Evolutionary conservation across 1,140 invertebrate species (phyloP).

Genomic region (Sipha flava): DNA sequence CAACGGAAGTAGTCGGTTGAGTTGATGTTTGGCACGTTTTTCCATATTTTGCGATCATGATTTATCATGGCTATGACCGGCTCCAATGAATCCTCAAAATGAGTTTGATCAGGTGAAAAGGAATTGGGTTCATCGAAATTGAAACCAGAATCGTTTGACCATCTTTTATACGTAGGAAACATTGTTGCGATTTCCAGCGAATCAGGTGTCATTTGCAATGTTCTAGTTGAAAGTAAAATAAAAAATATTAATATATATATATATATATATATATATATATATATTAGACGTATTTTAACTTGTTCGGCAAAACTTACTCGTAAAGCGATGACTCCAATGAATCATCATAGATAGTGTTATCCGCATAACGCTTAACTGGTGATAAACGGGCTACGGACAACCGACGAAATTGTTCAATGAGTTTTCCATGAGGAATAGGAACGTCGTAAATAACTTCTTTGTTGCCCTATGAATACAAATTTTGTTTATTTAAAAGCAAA

Average conservation of each 20-base stretch:
- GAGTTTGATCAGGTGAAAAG: neutral
- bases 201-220: neutral
- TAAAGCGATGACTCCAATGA: neutral
- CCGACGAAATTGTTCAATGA: constrained; percentile 11
- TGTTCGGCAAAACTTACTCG: neutral
- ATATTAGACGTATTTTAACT: neutral
- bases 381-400: neutral
- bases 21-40: constrained; percentile 20
- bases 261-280: too few relatives aligned
- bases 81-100: constrained; percentile 6
- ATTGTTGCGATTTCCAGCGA: neutral
- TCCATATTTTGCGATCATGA: constrained; percentile 20
- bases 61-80: constrained; percentile 6
- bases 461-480: neutral
- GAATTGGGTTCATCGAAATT: neutral
- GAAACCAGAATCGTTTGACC: constrained; percentile 11
- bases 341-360: neutral
- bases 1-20: constrained; percentile 3
- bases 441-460: constrained; percentile 5
- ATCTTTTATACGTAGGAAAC: neutral
- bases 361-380: neutral
- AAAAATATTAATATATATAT: neutral
- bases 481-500: neutral
- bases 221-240: neutral
- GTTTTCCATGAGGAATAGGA: constrained; percentile 8